Conservation (phyloP, 2,888 invertebrate species). For the Metalampra italica region DNA sequence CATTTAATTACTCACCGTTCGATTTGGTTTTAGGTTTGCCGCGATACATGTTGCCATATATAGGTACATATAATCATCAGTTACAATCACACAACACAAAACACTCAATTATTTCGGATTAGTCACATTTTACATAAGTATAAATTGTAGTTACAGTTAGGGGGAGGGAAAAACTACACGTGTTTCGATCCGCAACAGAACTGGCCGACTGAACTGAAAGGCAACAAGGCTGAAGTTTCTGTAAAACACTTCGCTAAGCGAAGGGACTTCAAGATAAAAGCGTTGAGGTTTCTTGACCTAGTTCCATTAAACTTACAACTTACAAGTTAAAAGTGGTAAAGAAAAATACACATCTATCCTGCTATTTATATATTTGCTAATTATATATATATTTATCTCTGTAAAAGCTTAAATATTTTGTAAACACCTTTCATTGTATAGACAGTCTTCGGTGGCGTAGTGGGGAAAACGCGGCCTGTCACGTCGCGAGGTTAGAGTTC, state of each 20-base stretch:
- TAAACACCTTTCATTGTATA: too few species aligned
- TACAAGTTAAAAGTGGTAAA: neutral
- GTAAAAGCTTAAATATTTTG: neutral
- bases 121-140: neutral
- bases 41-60: slow-evolving; percentile 40
- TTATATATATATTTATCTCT: too few species aligned
- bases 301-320: neutral
- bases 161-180: neutral
- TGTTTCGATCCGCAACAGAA: neutral
- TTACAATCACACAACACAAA: neutral
- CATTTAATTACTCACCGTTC: slow-evolving; percentile 44
- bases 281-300: neutral
- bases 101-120: neutral
- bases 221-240: neutral
- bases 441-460: too few species aligned
- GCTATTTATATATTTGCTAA: too few species aligned
- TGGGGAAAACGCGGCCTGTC: too few species aligned
- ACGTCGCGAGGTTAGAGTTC: too few species aligned
- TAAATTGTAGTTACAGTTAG: neutral
- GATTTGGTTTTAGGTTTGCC: slow-evolving; percentile 52
- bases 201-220: neutral
- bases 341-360: too few species aligned
- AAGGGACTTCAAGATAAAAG: neutral
- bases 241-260: neutral
- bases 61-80: neutral